phyloP scores from a whole-genome alignment of 2,797 vertebrate genomes.

The Antrozous pallidus region DNA sequence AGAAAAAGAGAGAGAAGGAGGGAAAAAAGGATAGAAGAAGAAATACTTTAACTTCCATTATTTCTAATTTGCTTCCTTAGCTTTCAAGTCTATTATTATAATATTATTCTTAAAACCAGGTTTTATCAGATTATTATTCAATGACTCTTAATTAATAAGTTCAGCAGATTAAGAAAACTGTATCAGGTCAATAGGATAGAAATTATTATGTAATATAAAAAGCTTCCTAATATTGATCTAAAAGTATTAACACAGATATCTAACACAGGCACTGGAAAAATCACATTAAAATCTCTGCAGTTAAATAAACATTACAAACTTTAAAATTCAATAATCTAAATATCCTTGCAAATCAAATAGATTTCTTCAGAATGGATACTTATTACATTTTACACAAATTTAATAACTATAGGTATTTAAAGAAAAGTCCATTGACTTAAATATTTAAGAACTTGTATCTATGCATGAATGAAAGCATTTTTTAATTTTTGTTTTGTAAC shows the following conservation, averaged over 20 bases:
- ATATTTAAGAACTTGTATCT: constrained; percentile 24
- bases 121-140: constrained; percentile 18
- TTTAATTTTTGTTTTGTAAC: constrained; percentile 10
- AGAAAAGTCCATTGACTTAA: neutral
- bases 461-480: neutral
- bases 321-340: constrained; percentile 41
- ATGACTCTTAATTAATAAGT: constrained; percentile 11
- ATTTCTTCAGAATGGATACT: neutral
- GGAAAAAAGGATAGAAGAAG: neutral
- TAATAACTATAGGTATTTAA: neutral
- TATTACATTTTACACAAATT: constrained; percentile 9
- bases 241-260: constrained; percentile 1
- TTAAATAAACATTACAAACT: neutral
- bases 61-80: neutral
- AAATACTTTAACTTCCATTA: neutral
- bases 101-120: neutral
- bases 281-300: neutral
- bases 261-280: constrained; percentile 15
- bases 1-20: neutral
- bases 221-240: constrained; percentile 14
- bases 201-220: constrained; percentile 16
- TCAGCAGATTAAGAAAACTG: constrained; percentile 26
- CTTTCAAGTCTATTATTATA: neutral
- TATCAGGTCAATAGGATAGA: constrained; percentile 27
- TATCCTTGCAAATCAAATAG: constrained; percentile 4